These are phyloP conservation scores for Lophura nycthemera DNA, from an alignment of 2,113 vertebrate genomes.

Conservation along the genomic window DNA sequence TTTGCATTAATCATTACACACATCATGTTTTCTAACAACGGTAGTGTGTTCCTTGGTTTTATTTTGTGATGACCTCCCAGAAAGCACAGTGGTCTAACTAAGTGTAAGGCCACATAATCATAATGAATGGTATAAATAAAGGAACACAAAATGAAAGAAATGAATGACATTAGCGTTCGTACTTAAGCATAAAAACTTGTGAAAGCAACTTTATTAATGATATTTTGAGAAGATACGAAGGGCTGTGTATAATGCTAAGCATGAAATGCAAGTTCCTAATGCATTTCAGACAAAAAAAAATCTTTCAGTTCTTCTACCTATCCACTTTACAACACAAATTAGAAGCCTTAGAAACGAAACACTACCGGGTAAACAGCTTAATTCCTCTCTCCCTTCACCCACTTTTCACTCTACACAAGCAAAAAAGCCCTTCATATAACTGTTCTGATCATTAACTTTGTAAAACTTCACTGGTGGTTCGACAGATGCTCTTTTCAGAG, in stretches of 20 bases:
- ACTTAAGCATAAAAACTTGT: neutral
- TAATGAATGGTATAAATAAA: neutral
- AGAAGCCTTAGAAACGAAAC: neutral
- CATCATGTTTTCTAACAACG: neutral
- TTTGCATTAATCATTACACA: neutral
- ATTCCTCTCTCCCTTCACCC: neutral
- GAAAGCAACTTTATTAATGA: neutral
- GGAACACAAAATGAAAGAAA: neutral
- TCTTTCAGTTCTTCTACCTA: neutral
- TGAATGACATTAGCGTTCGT: neutral
- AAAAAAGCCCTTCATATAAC: neutral
- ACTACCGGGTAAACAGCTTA: neutral
- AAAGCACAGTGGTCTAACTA: neutral
- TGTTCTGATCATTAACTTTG: neutral
- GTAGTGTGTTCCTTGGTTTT: neutral
- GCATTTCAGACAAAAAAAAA: neutral
- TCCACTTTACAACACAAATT: neutral
- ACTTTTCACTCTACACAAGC: neutral
- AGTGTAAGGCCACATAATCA: neutral
- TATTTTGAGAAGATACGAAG: neutral
- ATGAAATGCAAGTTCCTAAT: neutral
- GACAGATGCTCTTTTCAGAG: constrained; percentile 47
- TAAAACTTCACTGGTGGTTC: constrained; percentile 10
- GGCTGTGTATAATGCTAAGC: neutral
- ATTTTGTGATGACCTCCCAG: neutral